Conservation (phyloP, 2,888 invertebrate genomes). For the Rhyacophila evoluta region DNA sequence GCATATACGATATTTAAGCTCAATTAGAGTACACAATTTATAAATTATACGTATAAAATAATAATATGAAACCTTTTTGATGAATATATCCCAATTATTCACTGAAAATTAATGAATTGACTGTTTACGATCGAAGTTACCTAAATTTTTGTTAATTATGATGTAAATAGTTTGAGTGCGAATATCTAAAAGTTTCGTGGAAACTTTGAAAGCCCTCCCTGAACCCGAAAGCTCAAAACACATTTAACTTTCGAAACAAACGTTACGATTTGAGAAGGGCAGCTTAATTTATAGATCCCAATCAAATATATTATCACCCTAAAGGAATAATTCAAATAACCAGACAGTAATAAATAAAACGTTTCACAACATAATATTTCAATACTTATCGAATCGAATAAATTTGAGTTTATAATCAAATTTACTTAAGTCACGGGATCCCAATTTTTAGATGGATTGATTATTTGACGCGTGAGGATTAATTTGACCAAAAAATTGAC, state of each 20-base stretch:
- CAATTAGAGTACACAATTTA: too few species aligned
- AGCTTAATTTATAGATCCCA: constrained; percentile 40
- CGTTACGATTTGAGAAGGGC: constrained; percentile 29
- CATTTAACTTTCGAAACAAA: constrained; percentile 34
- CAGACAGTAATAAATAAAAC: constrained; percentile 39
- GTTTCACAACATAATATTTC: constrained; percentile 43
- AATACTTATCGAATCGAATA: constrained; percentile 43
- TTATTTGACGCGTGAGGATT: too few species aligned
- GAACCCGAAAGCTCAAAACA: constrained; percentile 32
- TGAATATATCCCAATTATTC: too few species aligned
- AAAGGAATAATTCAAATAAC: constrained; percentile 2
- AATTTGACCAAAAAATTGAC: too few species aligned
- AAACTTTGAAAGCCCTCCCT: constrained; percentile 29
- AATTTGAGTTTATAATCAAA: too few species aligned
- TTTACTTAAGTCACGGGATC: too few species aligned
- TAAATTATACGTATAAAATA: too few species aligned
- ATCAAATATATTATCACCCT: constrained; percentile 38
- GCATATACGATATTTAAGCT: too few species aligned
- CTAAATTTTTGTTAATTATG: background rate
- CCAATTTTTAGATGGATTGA: too few species aligned
- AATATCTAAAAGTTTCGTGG: constrained; percentile 2
- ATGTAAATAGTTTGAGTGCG: background rate
- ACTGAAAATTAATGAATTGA: background rate
- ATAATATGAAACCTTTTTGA: too few species aligned
- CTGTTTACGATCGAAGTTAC: background rate